Evolutionary conservation across 2,888 invertebrate genomes (phyloP), one percentile per base, ranked within the genome.

Genomic region (Galerucella nymphaeae): DNA sequence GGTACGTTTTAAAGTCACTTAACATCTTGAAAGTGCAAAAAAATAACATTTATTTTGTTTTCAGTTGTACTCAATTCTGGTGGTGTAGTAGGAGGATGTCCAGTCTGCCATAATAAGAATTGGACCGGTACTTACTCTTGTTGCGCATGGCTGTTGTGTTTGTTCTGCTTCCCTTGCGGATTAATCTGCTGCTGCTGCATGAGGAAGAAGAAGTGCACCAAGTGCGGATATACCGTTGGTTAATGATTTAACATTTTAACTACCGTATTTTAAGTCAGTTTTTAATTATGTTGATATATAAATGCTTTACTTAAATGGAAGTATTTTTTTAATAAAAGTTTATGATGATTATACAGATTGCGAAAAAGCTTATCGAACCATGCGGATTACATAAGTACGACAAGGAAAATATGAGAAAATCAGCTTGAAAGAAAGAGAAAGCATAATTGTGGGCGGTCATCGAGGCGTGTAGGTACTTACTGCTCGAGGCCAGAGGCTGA

Each of bases 141-240:
- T 9, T 78, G 77, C 42, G 79, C 76, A 2, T 77, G 77, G 78
- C 66, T 75, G n/a, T 67, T 68, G 57, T 69, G 69, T 0, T 53
- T 79, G 8, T 70, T 66, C 30, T 78, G 76, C 45, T 78, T 78
- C 48, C 78, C 78, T 10, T 61, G 59, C 38, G 79, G 79, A 11
- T 76, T 79, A 23, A 72, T 79, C 45, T 78, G 76, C 66, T 79
- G 79, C 53, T 73, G 72, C 38, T 79, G 79, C 71, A 77, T 78
- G 77, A 71, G 76, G 57, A 73, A 70, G 57, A 79, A 79, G 65
- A 75, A 76, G 58, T 79, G 79, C 70, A 73, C 64, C 53, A 70
- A 79, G 30, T 79, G 79, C 68, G 79, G 79, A 18, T 77, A 71
- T 30, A 76, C 66, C 0, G 59, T 75, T 14, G 71, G 74, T 30